Evolutionary conservation across 2,797 vertebrate genomes (phyloP).

Genomic region (Phalloptychus januarius): DNA sequence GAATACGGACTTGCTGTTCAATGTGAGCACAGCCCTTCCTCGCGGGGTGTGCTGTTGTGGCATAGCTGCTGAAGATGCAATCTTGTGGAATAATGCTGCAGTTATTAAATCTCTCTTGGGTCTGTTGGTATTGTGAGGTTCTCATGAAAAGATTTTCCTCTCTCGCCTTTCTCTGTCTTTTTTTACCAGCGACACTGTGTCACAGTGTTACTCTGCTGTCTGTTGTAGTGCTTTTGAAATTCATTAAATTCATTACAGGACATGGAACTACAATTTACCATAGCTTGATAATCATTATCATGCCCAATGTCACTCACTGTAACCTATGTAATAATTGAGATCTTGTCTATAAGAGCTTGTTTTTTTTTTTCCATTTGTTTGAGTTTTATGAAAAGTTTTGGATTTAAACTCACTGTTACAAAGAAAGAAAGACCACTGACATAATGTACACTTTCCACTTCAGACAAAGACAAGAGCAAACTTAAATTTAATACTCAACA

Average conservation of each 20-base stretch:
- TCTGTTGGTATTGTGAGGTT: slow-evolving; percentile 30
- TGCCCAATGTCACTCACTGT: background rate
- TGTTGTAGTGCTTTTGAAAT: background rate
- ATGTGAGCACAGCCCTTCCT: slow-evolving; percentile 31
- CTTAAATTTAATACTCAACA: background rate
- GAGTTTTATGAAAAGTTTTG: background rate
- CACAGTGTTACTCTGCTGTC: slow-evolving; percentile 16
- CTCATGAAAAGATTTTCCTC: slow-evolving; percentile 22
- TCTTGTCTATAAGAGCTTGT: too few species aligned
- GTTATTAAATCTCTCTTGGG: slow-evolving; percentile 41
- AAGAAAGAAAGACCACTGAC: background rate
- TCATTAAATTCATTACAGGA: slow-evolving; percentile 1
- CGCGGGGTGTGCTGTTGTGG: slow-evolving; percentile 26
- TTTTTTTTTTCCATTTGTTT: background rate
- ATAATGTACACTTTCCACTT: background rate
- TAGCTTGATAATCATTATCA: slow-evolving; percentile 9
- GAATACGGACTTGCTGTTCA: slow-evolving; percentile 35
- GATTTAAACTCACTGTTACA: background rate
- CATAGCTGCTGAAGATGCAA: slow-evolving; percentile 36
- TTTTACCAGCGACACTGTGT: slow-evolving; percentile 22
- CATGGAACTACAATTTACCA: slow-evolving; percentile 11
- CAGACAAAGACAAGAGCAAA: background rate
- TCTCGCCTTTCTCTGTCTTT: background rate
- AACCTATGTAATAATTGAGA: background rate
- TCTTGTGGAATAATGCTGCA: slow-evolving; percentile 52